phyloP scores from a whole-genome alignment of 2,888 invertebrate species.

The Adelphocoris suturalis region DNA sequence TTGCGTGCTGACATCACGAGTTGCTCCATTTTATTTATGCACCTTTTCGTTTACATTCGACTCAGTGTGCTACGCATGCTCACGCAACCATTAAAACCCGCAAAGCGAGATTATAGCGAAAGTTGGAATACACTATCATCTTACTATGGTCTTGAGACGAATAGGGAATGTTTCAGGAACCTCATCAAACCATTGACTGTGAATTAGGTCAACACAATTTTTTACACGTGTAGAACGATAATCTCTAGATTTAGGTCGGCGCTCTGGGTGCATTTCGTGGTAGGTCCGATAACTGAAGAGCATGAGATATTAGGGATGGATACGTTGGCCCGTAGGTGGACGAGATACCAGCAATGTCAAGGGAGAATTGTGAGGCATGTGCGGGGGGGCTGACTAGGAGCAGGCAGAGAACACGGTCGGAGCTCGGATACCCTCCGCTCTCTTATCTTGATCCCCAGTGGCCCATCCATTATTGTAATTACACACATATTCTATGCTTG shows the following conservation, averaged over 20 bases:
- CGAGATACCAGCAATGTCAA: background rate
- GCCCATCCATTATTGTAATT: slow-evolving; percentile 11
- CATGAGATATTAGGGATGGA: slow-evolving; percentile 34
- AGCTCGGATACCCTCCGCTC: background rate
- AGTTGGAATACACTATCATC: too few species aligned
- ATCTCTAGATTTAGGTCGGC: background rate
- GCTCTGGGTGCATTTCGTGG: slow-evolving; percentile 1
- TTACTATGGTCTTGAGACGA: too few species aligned
- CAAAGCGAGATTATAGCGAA: too few species aligned
- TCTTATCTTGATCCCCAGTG: slow-evolving; percentile 32
- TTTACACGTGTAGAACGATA: background rate
- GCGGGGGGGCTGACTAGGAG: background rate
- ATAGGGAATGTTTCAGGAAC: too few species aligned
- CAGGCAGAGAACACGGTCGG: background rate
- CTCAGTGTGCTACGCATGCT: too few species aligned
- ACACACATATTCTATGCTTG: slow-evolving; percentile 18
- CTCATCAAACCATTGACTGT: background rate
- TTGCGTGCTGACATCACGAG: too few species aligned
- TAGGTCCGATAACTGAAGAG: slow-evolving; percentile 34
- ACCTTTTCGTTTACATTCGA: too few species aligned
- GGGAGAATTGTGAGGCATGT: slow-evolving; percentile 38
- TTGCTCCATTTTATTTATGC: too few species aligned
- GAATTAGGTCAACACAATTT: background rate
- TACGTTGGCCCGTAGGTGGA: background rate
- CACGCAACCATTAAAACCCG: too few species aligned